These are phyloP conservation scores for Alethe diademata DNA, from an alignment of 2,113 vertebrate genomes.

Conservation along the genomic window DNA sequence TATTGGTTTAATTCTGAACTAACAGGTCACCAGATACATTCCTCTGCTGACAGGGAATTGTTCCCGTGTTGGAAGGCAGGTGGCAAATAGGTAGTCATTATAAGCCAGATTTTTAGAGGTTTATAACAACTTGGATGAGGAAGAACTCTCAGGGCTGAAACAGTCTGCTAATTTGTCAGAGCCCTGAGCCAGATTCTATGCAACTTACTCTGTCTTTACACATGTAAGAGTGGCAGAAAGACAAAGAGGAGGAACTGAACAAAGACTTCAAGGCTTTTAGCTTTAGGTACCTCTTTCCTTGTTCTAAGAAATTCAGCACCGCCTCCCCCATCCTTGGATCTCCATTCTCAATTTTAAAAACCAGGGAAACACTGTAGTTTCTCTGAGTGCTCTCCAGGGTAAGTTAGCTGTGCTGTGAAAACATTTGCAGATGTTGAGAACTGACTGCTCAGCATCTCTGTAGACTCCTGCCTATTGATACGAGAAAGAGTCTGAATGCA, in stretches of 20 bases:
- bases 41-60: background rate
- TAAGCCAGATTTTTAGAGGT: background rate
- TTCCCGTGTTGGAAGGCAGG: background rate
- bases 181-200: background rate
- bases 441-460: background rate
- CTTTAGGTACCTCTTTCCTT: background rate
- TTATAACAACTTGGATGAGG: background rate
- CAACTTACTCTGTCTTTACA: background rate
- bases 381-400: slow-evolving; percentile 5
- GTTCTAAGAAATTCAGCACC: background rate
- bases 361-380: background rate
- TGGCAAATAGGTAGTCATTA: background rate
- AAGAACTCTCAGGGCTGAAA: background rate
- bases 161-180: background rate
- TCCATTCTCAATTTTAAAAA: background rate
- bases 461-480: background rate
- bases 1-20: background rate
- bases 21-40: background rate
- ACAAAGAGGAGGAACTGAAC: background rate
- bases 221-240: background rate
- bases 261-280: background rate
- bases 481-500: background rate
- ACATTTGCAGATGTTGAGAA: slow-evolving; percentile 46
- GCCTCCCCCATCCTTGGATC: background rate
- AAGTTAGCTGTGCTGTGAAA: background rate